Conservation (phyloP, 2,888 invertebrate genomes). For the Morpho helenor region DNA sequence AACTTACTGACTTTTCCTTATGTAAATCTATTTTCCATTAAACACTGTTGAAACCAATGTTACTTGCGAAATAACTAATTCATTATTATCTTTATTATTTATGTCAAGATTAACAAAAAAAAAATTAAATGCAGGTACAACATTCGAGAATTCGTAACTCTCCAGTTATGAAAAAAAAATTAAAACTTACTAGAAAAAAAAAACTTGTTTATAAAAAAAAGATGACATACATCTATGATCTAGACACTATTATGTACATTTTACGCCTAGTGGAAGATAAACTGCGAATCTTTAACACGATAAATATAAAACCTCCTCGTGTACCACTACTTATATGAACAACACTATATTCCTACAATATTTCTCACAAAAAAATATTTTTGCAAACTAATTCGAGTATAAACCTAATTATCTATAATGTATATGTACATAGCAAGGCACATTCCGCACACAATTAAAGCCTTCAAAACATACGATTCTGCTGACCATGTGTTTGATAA, state of each 20-base stretch:
- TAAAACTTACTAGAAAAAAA: slow-evolving; percentile 71
- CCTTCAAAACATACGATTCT: slow-evolving; percentile 60
- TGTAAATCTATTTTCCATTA: slow-evolving; percentile 53
- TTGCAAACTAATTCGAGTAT: slow-evolving; percentile 78
- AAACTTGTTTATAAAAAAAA: slow-evolving; percentile 61
- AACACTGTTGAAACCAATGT: slow-evolving; percentile 51
- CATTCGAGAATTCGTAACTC: slow-evolving; percentile 78
- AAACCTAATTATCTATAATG: slow-evolving; percentile 66
- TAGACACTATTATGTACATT: slow-evolving; percentile 70
- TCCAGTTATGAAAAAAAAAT: slow-evolving; percentile 68
- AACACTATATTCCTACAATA: slow-evolving; percentile 68
- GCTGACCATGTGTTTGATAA: slow-evolving; percentile 69
- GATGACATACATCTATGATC: slow-evolving; percentile 63
- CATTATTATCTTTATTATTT: slow-evolving; percentile 69
- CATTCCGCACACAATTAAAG: slow-evolving; percentile 78
- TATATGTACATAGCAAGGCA: slow-evolving; percentile 78
- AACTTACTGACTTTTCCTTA: slow-evolving; percentile 73
- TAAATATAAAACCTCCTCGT: slow-evolving; percentile 60
- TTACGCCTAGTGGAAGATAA: slow-evolving; percentile 76
- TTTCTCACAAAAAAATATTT: slow-evolving; percentile 76
- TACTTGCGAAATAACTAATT: slow-evolving; percentile 63
- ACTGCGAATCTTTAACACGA: slow-evolving; percentile 78
- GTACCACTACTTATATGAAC: slow-evolving; percentile 63
- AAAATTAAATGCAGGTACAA: slow-evolving; percentile 79
- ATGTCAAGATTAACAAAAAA: slow-evolving; percentile 74